Percentiles rank a stretch among this genome's conserved stretches.
phyloP scores from a whole-genome alignment of 2,888 invertebrate species.

The Acanthosepion pharaonis region DNA sequence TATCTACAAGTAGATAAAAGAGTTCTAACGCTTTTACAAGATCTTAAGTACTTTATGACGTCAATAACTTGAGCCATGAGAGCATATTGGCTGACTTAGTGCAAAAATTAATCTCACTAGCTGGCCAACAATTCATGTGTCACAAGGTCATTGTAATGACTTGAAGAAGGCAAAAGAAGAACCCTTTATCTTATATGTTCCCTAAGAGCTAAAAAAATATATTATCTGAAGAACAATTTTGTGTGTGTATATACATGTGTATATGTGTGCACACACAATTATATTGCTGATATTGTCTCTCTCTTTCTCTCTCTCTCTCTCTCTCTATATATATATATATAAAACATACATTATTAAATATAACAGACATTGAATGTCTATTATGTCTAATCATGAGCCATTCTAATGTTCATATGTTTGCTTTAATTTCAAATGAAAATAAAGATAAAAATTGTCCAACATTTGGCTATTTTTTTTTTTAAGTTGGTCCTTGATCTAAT shows the following conservation, averaged over 20 bases:
- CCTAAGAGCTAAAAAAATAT: background rate
- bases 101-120: background rate
- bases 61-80: slow-evolving; percentile 33
- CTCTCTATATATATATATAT: too few species aligned
- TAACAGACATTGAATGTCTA: too few species aligned
- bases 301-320: too few species aligned
- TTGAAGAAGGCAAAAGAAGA: background rate
- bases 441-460: too few species aligned
- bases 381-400: too few species aligned
- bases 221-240: background rate
- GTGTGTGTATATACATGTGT: background rate
- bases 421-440: too few species aligned
- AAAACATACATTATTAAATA: too few species aligned
- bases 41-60: slow-evolving; percentile 2
- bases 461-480: too few species aligned
- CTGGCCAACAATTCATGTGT: background rate
- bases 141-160: background rate
- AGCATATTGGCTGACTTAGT: background rate
- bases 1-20: slow-evolving; percentile 33
- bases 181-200: background rate
- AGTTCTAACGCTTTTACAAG: background rate
- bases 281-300: too few species aligned
- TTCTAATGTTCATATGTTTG: too few species aligned
- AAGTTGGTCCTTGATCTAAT: too few species aligned
- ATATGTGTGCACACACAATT: background rate